These are phyloP conservation scores for Trichopoda pennipes DNA, from an alignment of 2,888 invertebrate species.

Conservation along the genomic window DNA sequence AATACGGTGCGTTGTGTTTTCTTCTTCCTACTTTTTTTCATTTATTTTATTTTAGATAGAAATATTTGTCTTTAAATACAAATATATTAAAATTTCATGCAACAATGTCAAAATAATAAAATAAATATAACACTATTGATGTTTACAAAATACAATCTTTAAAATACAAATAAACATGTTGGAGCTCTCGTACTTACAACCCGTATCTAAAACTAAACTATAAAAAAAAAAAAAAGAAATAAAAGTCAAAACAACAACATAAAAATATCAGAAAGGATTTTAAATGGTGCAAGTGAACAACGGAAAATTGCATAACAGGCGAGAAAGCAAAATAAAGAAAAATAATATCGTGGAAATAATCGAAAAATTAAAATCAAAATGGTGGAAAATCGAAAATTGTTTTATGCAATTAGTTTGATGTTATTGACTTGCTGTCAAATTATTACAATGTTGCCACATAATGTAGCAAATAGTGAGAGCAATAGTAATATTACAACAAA, in stretches of 20 bases:
- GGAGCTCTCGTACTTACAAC: constrained; percentile 54
- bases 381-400: constrained; percentile 69
- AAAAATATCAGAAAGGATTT: constrained; percentile 13
- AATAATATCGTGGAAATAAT: constrained; percentile 56
- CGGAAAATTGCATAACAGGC: constrained; percentile 8
- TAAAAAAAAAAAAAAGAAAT: not conserved
- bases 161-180: constrained; percentile 13
- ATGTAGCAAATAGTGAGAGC: constrained; percentile 52
- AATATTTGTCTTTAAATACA: not conserved
- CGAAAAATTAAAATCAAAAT: constrained; percentile 68
- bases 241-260: too few relatives aligned
- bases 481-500: not conserved
- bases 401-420: constrained; percentile 68
- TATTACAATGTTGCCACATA: constrained; percentile 67
- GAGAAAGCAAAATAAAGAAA: not conserved
- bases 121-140: constrained; percentile 8
- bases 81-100: constrained; percentile 9
- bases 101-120: not conserved
- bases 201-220: constrained; percentile 3
- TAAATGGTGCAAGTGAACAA: constrained; percentile 44
- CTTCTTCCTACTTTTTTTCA: not conserved
- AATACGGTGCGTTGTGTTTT: constrained; percentile 46
- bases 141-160: constrained; percentile 2
- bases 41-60: not conserved
- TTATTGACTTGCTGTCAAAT: constrained; percentile 69